phyloP scores from a whole-genome alignment of 2,797 vertebrate genomes.

The Pogoniulus pusillus region DNA sequence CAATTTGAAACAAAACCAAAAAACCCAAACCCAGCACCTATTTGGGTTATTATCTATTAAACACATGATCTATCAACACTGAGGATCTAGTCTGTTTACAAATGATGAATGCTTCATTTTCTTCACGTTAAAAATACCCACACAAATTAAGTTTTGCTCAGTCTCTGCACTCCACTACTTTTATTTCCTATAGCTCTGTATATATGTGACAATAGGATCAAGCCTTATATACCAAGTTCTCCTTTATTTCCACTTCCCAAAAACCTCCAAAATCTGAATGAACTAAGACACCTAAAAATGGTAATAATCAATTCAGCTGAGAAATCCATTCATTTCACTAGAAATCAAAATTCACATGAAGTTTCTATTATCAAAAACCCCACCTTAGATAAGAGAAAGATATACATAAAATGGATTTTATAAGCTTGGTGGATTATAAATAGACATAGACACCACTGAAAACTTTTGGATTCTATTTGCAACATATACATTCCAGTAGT shows the following conservation, averaged over 20 bases:
- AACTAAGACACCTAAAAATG: conserved; percentile 1
- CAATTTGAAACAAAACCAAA: not conserved
- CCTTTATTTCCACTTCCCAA: not conserved
- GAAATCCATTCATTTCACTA: not conserved
- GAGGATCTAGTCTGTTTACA: not conserved
- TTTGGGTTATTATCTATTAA: not conserved
- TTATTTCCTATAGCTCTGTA: not conserved
- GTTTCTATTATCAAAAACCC: not conserved
- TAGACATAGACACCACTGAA: not conserved
- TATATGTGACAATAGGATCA: not conserved
- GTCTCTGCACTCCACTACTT: not conserved
- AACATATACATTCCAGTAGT: not conserved
- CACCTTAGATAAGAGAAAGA: not conserved
- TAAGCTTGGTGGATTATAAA: not conserved
- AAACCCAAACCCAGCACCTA: not conserved
- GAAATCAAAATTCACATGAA: not conserved
- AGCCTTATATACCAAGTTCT: not conserved
- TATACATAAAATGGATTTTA: not conserved
- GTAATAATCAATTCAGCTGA: conserved; percentile 6
- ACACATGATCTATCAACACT: not conserved
- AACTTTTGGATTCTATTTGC: not conserved
- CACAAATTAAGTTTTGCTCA: not conserved
- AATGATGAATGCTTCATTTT: not conserved
- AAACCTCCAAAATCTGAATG: not conserved
- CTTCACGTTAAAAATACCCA: not conserved